A percentile compares a stretch with the other conserved stretches of the same genome.
phyloP scores from a whole-genome alignment of 2,888 invertebrate genomes.

The Troides oblongomaculatus region DNA sequence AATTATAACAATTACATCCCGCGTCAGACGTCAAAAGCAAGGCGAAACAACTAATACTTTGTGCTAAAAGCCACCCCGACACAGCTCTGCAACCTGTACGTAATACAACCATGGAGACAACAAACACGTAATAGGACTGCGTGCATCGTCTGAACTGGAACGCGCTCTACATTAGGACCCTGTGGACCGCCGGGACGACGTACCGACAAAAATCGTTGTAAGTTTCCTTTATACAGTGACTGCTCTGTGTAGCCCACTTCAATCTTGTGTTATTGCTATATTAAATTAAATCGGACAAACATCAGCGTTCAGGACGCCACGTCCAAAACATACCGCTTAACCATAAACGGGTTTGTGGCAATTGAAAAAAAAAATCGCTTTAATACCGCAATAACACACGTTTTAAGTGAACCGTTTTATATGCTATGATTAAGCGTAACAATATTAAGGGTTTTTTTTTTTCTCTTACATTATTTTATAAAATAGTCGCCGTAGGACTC shows the following conservation, averaged over 20 bases:
- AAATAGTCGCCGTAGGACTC: slow-evolving; percentile 30
- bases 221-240: slow-evolving; percentile 38
- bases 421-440: slow-evolving; percentile 52
- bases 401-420: slow-evolving; percentile 41
- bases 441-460: slow-evolving; percentile 41
- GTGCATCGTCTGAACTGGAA: slow-evolving; percentile 55
- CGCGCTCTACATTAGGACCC: slow-evolving; percentile 65
- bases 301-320: background rate
- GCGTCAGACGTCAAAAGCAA: slow-evolving; percentile 42
- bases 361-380: background rate
- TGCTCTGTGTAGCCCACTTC: slow-evolving; percentile 36
- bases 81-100: slow-evolving; percentile 25
- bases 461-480: slow-evolving; percentile 35
- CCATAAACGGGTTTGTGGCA: background rate
- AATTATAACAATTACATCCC: slow-evolving; percentile 37
- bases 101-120: slow-evolving; percentile 34
- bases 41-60: slow-evolving; percentile 32
- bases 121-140: slow-evolving; percentile 33
- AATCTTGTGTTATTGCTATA: slow-evolving; percentile 4
- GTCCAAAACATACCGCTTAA: background rate
- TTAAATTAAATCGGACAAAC: background rate
- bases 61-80: slow-evolving; percentile 22
- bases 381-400: slow-evolving; percentile 19
- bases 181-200: slow-evolving; percentile 64
- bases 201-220: slow-evolving; percentile 67